phyloP scores from a whole-genome alignment of 2,888 invertebrate species.

The Tiliacea aurago region DNA sequence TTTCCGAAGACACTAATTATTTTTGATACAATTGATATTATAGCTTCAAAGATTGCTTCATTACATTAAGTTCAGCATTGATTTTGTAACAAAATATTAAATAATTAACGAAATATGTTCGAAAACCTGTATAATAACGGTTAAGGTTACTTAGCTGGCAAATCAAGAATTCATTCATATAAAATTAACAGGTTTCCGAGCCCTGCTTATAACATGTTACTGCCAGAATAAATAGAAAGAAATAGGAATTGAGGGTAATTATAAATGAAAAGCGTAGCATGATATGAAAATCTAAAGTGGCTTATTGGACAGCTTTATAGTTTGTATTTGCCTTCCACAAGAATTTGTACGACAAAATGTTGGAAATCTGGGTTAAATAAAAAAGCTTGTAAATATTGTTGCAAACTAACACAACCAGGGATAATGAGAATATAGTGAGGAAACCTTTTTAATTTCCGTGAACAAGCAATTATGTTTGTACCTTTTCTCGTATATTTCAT shows the following conservation, averaged over 20 bases:
- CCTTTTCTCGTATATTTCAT: background rate
- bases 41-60: no score
- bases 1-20: no score
- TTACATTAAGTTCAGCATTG: no score
- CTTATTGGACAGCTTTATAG: background rate
- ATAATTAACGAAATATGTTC: no score
- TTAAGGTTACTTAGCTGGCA: no score
- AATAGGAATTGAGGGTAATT: background rate
- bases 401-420: background rate
- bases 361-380: background rate
- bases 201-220: no score
- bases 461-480: background rate
- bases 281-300: background rate
- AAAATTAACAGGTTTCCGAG: no score
- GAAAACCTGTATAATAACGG: no score
- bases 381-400: background rate
- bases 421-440: background rate
- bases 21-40: no score
- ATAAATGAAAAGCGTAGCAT: background rate
- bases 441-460: conserved; percentile 12
- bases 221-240: conserved; percentile 3
- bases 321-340: no score
- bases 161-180: no score
- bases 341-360: background rate
- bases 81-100: no score